Conservation (phyloP, 2,113 vertebrate genomes). For the Osmerus mordax region DNA sequence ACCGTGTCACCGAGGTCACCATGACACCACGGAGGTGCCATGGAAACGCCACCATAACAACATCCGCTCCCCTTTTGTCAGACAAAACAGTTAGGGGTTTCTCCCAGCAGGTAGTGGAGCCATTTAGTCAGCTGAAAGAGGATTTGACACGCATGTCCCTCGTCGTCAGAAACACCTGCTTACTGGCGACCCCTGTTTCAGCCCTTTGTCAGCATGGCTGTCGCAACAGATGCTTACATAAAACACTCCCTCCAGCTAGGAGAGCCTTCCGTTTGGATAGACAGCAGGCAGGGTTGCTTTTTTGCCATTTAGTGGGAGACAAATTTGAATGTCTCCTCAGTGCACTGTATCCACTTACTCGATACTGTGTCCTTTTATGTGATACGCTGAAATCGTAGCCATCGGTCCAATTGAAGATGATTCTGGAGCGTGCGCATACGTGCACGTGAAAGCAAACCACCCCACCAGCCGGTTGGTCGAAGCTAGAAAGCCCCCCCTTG, state of each 20-base stretch:
- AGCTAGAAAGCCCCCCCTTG: too few relatives aligned
- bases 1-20: not conserved
- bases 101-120: constrained; percentile 38
- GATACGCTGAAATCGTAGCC: too few relatives aligned
- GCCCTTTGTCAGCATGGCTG: constrained; percentile 57
- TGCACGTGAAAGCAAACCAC: too few relatives aligned
- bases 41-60: constrained; percentile 27
- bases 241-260: not conserved
- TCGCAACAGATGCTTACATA: constrained; percentile 15
- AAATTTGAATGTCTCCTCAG: too few relatives aligned
- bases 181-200: constrained; percentile 60
- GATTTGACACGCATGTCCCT: constrained; percentile 49
- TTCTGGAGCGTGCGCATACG: too few relatives aligned
- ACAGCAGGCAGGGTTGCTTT: not conserved
- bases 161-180: constrained; percentile 59
- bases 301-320: too few relatives aligned
- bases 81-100: constrained; percentile 27
- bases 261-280: not conserved
- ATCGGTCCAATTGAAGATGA: too few relatives aligned
- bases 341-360: too few relatives aligned
- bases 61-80: constrained; percentile 28
- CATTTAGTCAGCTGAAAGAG: constrained; percentile 56
- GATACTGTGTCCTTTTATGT: too few relatives aligned
- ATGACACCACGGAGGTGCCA: constrained; percentile 27
- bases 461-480: too few relatives aligned